Evolutionary conservation across 2,888 invertebrate genomes (phyloP), one percentile per base, ranked within the genome.

Genomic region (Bombylius major): DNA sequence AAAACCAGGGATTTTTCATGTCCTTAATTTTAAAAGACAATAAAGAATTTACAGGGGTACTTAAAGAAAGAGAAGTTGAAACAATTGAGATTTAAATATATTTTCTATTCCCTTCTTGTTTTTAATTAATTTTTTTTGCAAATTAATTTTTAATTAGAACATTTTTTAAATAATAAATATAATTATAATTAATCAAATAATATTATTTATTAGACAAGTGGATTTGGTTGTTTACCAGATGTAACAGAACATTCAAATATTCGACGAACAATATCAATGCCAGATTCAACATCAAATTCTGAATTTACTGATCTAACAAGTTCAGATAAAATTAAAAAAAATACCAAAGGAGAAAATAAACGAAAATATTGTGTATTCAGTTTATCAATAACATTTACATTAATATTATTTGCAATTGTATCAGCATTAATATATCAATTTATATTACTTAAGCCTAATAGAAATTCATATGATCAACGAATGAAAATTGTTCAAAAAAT

Each of bases 211-310:
- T 65, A 73, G 75, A 72, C 75, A 60, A 72, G 71, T 56, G 73
- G 73, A 42, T 74, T 72, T 64, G 75, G 73, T 58, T 75, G 74
- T 39, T 65, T 73, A 57, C 73, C 73, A 59, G 73, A 73, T 63
- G 73, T 73, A 53, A 73, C 73, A 60, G 73, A 73, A 59, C 75
- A 74, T 64, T 73, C 73, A 48, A 75, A 73, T 59, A 69, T 71
- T 58, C 72, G 72, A 32, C 72, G 69, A 47, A 68, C 70, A 13
- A 67, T 72, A 56, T 65, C 73, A 73, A 62, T 71, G 73, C 62
- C 72, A 74, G 47, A 68, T 68, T 50, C 50, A 45, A 54, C 13
- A 62, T 72, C 72, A 47, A 73, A 70, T 59, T 72, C 72, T 53
- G 72, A 73, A 61, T 71, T 73, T 39, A 71, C 71, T 51, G 72